Conservation (phyloP, 2,888 invertebrate genomes). For the Dryocosmus kuriphilus region DNA sequence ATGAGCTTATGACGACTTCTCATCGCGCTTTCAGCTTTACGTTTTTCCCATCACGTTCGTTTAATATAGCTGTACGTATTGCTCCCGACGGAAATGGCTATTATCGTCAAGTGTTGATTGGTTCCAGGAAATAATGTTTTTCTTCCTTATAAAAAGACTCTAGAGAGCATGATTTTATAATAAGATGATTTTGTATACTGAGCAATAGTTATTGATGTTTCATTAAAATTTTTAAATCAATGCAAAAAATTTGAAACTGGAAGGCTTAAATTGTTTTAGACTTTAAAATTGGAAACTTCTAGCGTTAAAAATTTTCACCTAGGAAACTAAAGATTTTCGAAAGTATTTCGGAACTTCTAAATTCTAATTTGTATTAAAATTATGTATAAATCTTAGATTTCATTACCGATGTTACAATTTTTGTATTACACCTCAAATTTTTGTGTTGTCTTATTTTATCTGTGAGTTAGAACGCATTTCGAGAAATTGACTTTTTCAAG, state of each 20-base stretch:
- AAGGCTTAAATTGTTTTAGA: no score
- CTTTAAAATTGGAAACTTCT: no score
- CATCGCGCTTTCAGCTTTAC: slow-evolving; percentile 3
- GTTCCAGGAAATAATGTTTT: slow-evolving; percentile 30
- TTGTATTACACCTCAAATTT: no score
- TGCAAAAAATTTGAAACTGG: no score
- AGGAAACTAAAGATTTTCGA: no score
- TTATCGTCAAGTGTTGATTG: slow-evolving; percentile 33
- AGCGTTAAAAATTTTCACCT: no score
- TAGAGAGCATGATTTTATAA: slow-evolving; percentile 1
- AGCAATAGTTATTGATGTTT: neutral
- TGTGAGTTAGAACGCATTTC: neutral
- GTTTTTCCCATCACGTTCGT: neutral
- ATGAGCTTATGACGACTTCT: slow-evolving; percentile 4
- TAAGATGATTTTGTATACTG: neutral
- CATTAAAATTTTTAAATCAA: neutral
- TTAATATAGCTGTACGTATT: slow-evolving; percentile 23
- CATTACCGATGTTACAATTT: no score
- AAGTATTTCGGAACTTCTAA: no score
- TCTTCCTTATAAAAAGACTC: neutral
- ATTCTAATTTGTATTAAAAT: no score
- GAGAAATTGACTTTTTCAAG: neutral
- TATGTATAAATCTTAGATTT: no score
- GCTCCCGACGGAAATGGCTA: slow-evolving; percentile 14
- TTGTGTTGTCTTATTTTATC: no score